phyloP scores from a whole-genome alignment of 1,140 invertebrate genomes.

The Drosophila lacertosa region DNA sequence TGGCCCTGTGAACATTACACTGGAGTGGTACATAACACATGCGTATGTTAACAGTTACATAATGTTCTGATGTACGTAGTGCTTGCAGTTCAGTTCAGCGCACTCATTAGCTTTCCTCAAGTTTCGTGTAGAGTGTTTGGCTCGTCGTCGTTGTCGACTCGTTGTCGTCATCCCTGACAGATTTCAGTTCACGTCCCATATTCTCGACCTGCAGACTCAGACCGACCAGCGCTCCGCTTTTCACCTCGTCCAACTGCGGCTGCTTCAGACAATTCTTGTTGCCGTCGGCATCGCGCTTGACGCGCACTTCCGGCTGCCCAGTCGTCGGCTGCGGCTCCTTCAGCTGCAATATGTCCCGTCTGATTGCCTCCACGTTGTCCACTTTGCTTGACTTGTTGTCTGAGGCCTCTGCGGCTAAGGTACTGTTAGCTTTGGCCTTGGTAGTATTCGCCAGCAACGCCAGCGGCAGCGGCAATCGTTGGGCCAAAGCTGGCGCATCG shows the following conservation, averaged over 20 bases:
- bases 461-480: constrained; percentile 67
- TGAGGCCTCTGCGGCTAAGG: constrained; percentile 2
- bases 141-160: constrained; percentile 26
- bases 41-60: constrained; percentile 14
- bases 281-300: constrained; percentile 50
- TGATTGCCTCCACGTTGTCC: constrained; percentile 75
- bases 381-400: constrained; percentile 43
- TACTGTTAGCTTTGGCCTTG: constrained; percentile 14
- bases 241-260: constrained; percentile 52
- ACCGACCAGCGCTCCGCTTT: constrained; percentile 26
- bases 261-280: constrained; percentile 62
- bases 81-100: constrained; percentile 7
- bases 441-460: constrained; percentile 61
- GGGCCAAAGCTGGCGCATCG: constrained; percentile 28
- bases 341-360: constrained; percentile 68
- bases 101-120: constrained; percentile 7
- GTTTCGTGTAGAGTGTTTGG: not conserved
- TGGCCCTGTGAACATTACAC: constrained; percentile 15
- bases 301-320: constrained; percentile 13
- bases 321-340: constrained; percentile 25
- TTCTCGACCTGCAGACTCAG: constrained; percentile 59
- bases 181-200: constrained; percentile 77
- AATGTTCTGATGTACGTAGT: constrained; percentile 23
- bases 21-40: constrained; percentile 12
- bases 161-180: constrained; percentile 58